A percentile compares a stretch with the other conserved stretches of the same genome.
phyloP scores from a whole-genome alignment of 2,797 vertebrate species.

The Sebastes hubbsi region DNA sequence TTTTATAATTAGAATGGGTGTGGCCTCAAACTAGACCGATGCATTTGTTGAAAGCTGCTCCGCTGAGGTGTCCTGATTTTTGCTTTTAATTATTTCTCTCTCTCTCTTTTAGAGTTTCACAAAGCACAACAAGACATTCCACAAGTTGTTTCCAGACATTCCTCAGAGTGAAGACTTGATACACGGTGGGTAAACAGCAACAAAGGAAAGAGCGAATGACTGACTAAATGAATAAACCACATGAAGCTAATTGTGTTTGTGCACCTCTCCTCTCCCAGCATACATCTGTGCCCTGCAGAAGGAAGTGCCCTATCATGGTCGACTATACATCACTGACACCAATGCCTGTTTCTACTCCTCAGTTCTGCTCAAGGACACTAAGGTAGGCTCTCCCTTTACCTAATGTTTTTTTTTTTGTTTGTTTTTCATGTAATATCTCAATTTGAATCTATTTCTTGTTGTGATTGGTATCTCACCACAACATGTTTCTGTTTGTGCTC shows the following conservation, averaged over 20 bases:
- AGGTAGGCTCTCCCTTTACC: conserved; percentile 68
- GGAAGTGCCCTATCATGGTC: conserved; percentile 89
- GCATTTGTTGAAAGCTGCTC: not conserved
- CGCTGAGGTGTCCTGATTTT: not conserved
- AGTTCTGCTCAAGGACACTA: conserved; percentile 87
- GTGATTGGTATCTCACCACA: not conserved
- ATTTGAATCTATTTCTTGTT: not conserved
- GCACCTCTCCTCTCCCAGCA: conserved; percentile 62
- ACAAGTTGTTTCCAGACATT: conserved; percentile 86
- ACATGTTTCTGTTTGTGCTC: not conserved
- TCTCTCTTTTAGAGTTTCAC: conserved; percentile 76
- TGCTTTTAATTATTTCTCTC: not conserved
- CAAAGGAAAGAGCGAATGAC: accelerated
- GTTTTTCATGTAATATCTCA: not conserved
- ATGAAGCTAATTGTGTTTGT: not conserved
- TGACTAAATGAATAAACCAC: not conserved
- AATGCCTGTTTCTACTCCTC: conserved; percentile 88
- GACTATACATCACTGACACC: conserved; percentile 84
- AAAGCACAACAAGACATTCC: conserved; percentile 86
- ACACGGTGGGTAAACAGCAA: conserved; percentile 75
- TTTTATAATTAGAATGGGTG: not conserved
- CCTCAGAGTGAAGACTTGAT: conserved; percentile 80
- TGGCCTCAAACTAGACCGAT: not conserved
- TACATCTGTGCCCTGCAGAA: conserved; percentile 90
- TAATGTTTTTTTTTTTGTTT: not conserved